A percentile compares a stretch with the other conserved stretches of the same genome.
These are phyloP conservation scores for Tribolium madens DNA, from an alignment of 1,140 invertebrate genomes.

Conservation along the genomic window DNA sequence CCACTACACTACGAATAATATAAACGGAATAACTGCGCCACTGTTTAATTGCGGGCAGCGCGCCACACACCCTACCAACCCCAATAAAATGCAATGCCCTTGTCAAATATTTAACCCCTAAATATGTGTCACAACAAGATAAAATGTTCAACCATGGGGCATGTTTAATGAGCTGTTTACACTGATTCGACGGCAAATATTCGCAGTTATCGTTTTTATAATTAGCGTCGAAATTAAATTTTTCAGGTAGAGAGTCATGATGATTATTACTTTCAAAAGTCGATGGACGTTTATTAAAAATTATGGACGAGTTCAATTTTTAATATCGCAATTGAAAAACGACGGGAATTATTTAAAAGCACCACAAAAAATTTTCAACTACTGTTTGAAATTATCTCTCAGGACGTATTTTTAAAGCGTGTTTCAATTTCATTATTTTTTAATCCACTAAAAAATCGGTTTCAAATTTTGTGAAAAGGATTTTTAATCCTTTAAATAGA, in stretches of 20 bases:
- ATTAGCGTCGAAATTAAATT: slow-evolving; percentile 10
- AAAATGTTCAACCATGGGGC: slow-evolving; percentile 10
- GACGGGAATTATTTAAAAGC: neutral
- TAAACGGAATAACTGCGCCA: slow-evolving; percentile 25
- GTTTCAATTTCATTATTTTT: no score
- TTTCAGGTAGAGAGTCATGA: no score
- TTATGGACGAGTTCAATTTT: neutral
- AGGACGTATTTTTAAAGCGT: no score
- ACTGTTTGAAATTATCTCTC: no score
- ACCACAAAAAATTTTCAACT: neutral
- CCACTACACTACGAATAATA: neutral
- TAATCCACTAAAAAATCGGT: no score
- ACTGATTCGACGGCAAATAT: slow-evolving; percentile 19
- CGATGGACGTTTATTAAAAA: slow-evolving; percentile 9
- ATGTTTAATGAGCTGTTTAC: slow-evolving; percentile 28
- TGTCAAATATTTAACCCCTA: slow-evolving; percentile 39
- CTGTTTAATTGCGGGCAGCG: slow-evolving; percentile 29
- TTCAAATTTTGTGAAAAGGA: no score
- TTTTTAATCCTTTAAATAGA: no score
- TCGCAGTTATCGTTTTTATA: slow-evolving; percentile 22
- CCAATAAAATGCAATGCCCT: slow-evolving; percentile 33
- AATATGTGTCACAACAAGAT: slow-evolving; percentile 39
- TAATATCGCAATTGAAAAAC: neutral
- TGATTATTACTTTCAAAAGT: slow-evolving; percentile 12
- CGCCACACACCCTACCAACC: neutral